Conservation (phyloP, 2,113 vertebrate genomes). For the Pelecanoides urinatrix region DNA sequence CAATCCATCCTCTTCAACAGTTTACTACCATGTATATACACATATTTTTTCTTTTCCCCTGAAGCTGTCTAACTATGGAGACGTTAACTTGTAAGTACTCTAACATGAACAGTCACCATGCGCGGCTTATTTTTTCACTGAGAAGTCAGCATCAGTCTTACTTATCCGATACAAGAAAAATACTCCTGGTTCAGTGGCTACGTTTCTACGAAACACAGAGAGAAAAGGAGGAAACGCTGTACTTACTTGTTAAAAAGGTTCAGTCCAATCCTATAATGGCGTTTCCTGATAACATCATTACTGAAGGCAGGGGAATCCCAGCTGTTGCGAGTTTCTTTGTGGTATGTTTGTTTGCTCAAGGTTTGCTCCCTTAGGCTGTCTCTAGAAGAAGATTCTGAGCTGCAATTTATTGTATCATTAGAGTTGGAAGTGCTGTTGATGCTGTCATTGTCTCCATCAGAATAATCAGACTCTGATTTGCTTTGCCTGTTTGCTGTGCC, state of each 20-base stretch:
- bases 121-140: background rate
- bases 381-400: slow-evolving; percentile 93
- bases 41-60: background rate
- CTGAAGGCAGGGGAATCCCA: slow-evolving; percentile 98
- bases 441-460: slow-evolving; percentile 95
- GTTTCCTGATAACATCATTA: slow-evolving; percentile 93
- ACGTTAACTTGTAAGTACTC: background rate
- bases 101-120: background rate
- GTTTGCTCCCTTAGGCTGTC: slow-evolving; percentile 95
- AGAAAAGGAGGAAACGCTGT: background rate
- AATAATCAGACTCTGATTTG: slow-evolving; percentile 96
- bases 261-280: slow-evolving; percentile 95
- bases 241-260: slow-evolving; percentile 99
- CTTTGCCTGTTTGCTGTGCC: slow-evolving; percentile 92
- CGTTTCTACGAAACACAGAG: background rate
- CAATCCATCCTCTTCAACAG: background rate
- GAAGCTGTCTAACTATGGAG: background rate
- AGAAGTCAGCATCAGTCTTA: background rate
- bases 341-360: slow-evolving; percentile 95
- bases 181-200: background rate
- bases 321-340: slow-evolving; percentile 97
- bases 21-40: background rate
- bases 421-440: slow-evolving; percentile 98
- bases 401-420: slow-evolving; percentile 97
- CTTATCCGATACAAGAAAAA: background rate